Evolutionary conservation across 2,888 invertebrate genomes (phyloP).

Genomic region (Ophion slaviceki): DNA sequence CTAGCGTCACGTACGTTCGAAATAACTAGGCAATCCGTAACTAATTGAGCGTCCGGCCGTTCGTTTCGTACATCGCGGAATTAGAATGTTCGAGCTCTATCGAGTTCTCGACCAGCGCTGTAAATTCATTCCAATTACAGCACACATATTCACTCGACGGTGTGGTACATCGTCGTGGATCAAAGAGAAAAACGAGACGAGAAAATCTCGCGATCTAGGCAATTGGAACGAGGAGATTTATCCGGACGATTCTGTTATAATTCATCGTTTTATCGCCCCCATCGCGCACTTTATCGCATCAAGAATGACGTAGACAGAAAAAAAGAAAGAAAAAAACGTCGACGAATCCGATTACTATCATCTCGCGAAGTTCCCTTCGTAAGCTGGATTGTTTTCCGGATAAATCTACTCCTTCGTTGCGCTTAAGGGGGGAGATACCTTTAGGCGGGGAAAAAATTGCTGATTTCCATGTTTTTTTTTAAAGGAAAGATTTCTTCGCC

Average conservation of each 20-base stretch:
- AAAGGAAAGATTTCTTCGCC: too few species aligned
- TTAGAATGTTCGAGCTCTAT: constrained; percentile 75
- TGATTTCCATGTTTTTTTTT: too few species aligned
- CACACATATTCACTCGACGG: neutral
- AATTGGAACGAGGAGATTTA: constrained; percentile 39
- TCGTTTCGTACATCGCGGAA: constrained; percentile 75
- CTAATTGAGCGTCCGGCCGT: constrained; percentile 62
- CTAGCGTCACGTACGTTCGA: neutral
- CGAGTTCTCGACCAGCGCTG: constrained; percentile 37
- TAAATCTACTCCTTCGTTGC: constrained; percentile 12
- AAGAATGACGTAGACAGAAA: neutral
- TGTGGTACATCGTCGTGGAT: neutral
- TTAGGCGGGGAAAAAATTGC: too few species aligned
- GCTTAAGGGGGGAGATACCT: too few species aligned
- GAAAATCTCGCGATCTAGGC: constrained; percentile 25
- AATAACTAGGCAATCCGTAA: constrained; percentile 53
- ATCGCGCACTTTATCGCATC: neutral
- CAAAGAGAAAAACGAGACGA: constrained; percentile 4
- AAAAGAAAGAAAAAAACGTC: neutral
- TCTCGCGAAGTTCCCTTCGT: neutral
- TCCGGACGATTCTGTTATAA: constrained; percentile 27
- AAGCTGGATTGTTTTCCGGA: constrained; percentile 4
- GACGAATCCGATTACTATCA: neutral
- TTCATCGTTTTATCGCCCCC: constrained; percentile 10
- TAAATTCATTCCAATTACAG: neutral